These are phyloP conservation scores for Bedellia somnulentella DNA, from an alignment of 2,888 invertebrate species.

Conservation along the genomic window DNA sequence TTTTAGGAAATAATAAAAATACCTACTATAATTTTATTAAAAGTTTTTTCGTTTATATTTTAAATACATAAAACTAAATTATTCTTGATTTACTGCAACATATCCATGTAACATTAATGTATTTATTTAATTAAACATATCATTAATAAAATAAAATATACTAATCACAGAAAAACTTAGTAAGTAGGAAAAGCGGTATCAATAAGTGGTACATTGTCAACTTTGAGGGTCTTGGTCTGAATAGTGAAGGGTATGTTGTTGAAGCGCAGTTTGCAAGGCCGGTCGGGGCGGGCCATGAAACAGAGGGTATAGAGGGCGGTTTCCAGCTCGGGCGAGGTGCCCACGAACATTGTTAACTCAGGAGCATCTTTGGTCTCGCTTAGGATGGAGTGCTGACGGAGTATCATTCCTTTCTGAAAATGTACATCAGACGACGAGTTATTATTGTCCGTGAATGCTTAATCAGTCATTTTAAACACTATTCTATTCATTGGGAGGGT, in stretches of 20 bases:
- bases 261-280: conserved; percentile 67
- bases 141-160: background rate
- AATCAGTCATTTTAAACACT: no score
- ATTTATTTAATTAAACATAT: background rate
- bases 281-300: conserved; percentile 77
- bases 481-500: no score
- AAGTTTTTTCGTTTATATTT: conserved; percentile 3
- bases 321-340: conserved; percentile 90
- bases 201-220: conserved; percentile 36
- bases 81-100: background rate
- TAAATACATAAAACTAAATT: background rate
- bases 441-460: no score
- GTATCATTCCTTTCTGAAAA: conserved; percentile 75
- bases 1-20: no score
- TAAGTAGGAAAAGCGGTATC: conserved; percentile 50
- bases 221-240: conserved; percentile 36
- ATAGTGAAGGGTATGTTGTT: conserved; percentile 44
- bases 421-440: no score
- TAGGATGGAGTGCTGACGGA: conserved; percentile 74
- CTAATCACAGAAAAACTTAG: no score
- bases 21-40: conserved; percentile 1
- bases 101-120: background rate
- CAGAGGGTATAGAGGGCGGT: conserved; percentile 87
- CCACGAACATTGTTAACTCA: conserved; percentile 78
- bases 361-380: conserved; percentile 74